phyloP scores from a whole-genome alignment of 2,888 invertebrate species.

The Ectemnius cavifrons region DNA sequence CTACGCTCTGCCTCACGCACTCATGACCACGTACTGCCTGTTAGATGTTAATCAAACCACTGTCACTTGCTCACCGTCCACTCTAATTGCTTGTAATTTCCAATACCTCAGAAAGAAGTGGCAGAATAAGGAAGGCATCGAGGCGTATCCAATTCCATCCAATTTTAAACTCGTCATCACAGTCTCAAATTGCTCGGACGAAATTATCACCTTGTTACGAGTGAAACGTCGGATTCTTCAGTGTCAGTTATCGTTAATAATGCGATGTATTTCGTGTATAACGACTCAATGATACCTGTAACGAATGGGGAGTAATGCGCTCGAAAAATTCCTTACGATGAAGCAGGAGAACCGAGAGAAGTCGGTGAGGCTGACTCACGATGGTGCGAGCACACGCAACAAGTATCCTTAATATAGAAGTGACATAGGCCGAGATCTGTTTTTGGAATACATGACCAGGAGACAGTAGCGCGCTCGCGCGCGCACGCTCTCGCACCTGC shows the following conservation, averaged over 20 bases:
- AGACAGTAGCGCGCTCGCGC: slow-evolving; percentile 8
- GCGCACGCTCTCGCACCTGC: neutral
- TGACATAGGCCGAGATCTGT: slow-evolving; percentile 23
- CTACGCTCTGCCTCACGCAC: slow-evolving; percentile 39
- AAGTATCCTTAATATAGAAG: slow-evolving; percentile 28
- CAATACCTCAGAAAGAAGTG: neutral
- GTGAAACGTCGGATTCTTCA: neutral
- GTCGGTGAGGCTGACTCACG: slow-evolving; percentile 32
- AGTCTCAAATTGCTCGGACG: too few species aligned
- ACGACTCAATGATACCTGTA: neutral
- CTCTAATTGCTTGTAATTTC: slow-evolving; percentile 37
- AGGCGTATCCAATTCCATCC: too few species aligned
- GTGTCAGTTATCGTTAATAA: neutral
- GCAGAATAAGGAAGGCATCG: too few species aligned
- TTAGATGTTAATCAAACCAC: slow-evolving; percentile 44
- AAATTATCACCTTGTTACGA: too few species aligned
- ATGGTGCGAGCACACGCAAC: slow-evolving; percentile 23
- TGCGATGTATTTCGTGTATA: neutral
- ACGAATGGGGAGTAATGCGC: neutral
- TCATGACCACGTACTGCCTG: slow-evolving; percentile 22
- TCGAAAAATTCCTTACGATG: neutral
- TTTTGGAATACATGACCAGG: slow-evolving; percentile 31
- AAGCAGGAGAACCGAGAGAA: neutral
- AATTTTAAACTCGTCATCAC: too few species aligned
- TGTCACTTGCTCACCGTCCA: slow-evolving; percentile 23